Evolutionary conservation across 2,797 vertebrate genomes (phyloP).

Genomic region (Helicolenus hilgendorfi): DNA sequence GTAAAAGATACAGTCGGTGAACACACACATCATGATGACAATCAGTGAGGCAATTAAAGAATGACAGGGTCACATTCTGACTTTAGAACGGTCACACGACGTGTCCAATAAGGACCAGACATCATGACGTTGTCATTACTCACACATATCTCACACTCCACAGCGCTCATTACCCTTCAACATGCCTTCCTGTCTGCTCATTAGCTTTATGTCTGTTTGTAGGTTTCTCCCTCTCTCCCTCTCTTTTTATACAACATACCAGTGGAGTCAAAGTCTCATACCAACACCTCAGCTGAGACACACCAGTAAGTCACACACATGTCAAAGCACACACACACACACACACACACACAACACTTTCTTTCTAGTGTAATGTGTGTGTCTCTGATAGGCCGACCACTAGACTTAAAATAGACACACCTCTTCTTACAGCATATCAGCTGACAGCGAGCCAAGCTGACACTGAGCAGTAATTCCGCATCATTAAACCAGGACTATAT

Average conservation of each 20-base stretch:
- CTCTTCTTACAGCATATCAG: conserved; percentile 54
- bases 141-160: conserved; percentile 35
- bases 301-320: conserved; percentile 37
- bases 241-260: conserved; percentile 48
- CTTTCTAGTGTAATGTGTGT: conserved; percentile 16
- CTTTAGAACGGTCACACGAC: not conserved
- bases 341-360: not conserved
- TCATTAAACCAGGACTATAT: not conserved
- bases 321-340: not conserved
- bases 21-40: not conserved
- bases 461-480: conserved; percentile 23
- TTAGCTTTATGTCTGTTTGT: conserved; percentile 18
- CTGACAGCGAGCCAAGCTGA: conserved; percentile 51
- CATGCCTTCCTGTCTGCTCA: conserved; percentile 58
- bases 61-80: not conserved
- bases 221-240: not conserved
- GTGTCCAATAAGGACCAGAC: not conserved
- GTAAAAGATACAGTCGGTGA: not conserved
- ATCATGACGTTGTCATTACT: conserved; percentile 14
- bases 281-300: conserved; percentile 52
- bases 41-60: not conserved
- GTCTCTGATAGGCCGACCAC: conserved; percentile 6
- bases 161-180: conserved; percentile 31
- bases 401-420: conserved; percentile 69
- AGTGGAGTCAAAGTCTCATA: conserved; percentile 53